Base-by-base conservation (phyloP, 2,888 invertebrate species). In the Philopedon plagiatum region DNA sequence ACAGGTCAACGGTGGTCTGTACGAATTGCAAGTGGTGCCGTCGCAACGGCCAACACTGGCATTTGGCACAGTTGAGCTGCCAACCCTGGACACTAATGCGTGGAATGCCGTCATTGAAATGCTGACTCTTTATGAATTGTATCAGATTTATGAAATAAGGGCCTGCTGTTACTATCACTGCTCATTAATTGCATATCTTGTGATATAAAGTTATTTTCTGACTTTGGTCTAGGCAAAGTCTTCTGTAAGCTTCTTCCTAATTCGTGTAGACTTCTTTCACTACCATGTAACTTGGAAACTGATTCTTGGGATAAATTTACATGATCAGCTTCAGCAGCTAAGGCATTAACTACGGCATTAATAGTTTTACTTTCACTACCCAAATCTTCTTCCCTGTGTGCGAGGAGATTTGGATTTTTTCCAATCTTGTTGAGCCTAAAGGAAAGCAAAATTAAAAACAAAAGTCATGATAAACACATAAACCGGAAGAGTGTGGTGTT, bases 321-420 rank as follows among this genome's bases (percentile, higher is more conserved):
- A 85, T 95, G 94, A 81, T 95, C 94, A 65, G 95, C 95, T 86
- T 96, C 96, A 73, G 95, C 95, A 67, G 96, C 95, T 80, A 97
- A 89, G 76, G 96, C 96, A 86, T 95, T 96, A 80, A 96, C 96
- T 80, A 96, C 96, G 60, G 96, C 96, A 85, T 94, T 96, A 85
- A 97, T 96, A 77, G 95, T 95, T 88, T 93, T 93, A 83, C 93
- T 92, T 86, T 93, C 90, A 67, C 90, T 90, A 49, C 90, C 90
- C 67, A 90, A 87, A 83, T 90, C 90, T 82, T 90, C 90, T 82
- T 92, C 92, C 75, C 93, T 90, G 83, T 95, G 94, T 81, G 93
- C 91, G 83, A 97, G 94, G 81, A 97, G 90, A 86, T 95, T 96
- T 63, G 98, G 98, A 87, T 98, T 98, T 88, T 98, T 98, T 79